Evolutionary conservation across 2,797 vertebrate species (phyloP).

Genomic region (Myripristis jacobus): DNA sequence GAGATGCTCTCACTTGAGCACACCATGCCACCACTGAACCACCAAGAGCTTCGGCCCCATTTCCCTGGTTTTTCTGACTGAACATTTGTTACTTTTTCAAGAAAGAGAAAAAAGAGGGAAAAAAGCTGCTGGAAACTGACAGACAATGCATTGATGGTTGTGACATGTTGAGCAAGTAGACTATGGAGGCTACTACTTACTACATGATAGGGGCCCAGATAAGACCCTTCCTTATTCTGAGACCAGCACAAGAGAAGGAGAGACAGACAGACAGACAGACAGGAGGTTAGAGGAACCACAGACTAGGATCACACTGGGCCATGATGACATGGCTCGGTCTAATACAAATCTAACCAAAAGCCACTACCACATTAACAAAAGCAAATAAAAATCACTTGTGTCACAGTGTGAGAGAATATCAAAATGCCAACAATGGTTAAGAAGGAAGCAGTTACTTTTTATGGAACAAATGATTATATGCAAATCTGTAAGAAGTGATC

Average conservation of each 20-base stretch:
- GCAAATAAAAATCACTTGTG: no score
- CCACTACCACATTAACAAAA: no score
- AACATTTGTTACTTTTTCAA: not conserved
- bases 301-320: constrained; percentile 31
- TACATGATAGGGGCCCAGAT: constrained; percentile 96
- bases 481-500: no score
- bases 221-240: constrained; percentile 96
- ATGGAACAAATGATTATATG: no score
- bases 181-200: constrained; percentile 88
- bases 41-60: not conserved
- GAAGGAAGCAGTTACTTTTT: no score
- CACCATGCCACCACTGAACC: constrained; percentile 17
- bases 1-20: not conserved
- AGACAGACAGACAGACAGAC: constrained; percentile 79
- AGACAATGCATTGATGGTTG: constrained; percentile 4
- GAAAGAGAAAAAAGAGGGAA: not conserved
- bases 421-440: no score
- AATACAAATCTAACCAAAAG: constrained; percentile 10
- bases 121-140: not conserved
- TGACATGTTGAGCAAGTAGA: constrained; percentile 54
- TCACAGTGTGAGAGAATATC: not conserved
- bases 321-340: not conserved
- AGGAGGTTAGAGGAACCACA: constrained; percentile 50
- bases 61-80: not conserved
- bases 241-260: constrained; percentile 83